Evolutionary conservation across 2,888 invertebrate genomes (phyloP).

Genomic region (Leucoma salicis): DNA sequence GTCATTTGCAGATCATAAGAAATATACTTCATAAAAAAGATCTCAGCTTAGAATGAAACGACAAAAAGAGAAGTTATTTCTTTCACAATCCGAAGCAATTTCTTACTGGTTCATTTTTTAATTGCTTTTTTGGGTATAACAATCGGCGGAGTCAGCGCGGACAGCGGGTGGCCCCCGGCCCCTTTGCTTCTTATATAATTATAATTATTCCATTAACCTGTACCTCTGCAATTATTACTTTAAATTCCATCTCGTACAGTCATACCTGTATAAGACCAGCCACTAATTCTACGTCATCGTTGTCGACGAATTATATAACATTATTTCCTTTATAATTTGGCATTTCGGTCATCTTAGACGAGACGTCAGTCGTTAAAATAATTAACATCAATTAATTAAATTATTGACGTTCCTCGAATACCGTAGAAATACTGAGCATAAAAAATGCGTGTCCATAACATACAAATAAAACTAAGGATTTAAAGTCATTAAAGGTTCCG

Average conservation of each 20-base stretch:
- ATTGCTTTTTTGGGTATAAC: slow-evolving; percentile 76
- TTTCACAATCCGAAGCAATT: slow-evolving; percentile 60
- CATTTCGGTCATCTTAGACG: slow-evolving; percentile 3
- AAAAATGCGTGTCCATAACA: slow-evolving; percentile 18
- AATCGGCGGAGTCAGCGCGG: slow-evolving; percentile 61
- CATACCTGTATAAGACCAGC: no score
- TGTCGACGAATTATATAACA: slow-evolving; percentile 10
- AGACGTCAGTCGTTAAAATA: slow-evolving; percentile 11
- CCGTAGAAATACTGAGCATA: slow-evolving; percentile 13
- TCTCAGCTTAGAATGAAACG: slow-evolving; percentile 41
- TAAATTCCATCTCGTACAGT: slow-evolving; percentile 59
- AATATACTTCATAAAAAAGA: slow-evolving; percentile 37
- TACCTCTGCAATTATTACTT: slow-evolving; percentile 69
- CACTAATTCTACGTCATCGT: slow-evolving; percentile 33
- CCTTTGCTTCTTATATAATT: slow-evolving; percentile 71
- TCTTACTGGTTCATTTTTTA: slow-evolving; percentile 67
- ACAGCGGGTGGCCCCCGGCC: slow-evolving; percentile 77
- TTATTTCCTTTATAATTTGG: slow-evolving; percentile 13
- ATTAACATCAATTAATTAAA: slow-evolving; percentile 19
- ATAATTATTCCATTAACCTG: slow-evolving; percentile 80
- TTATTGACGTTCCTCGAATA: slow-evolving; percentile 17
- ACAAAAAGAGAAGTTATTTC: slow-evolving; percentile 45
- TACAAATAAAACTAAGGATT: slow-evolving; percentile 22
- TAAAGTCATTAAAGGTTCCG: slow-evolving; percentile 37
- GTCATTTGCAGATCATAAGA: slow-evolving; percentile 60